Percentiles rank a stretch among this genome's conserved stretches.
Evolutionary conservation across 2,888 invertebrate species (phyloP).

Genomic region (Apamea crenata): DNA sequence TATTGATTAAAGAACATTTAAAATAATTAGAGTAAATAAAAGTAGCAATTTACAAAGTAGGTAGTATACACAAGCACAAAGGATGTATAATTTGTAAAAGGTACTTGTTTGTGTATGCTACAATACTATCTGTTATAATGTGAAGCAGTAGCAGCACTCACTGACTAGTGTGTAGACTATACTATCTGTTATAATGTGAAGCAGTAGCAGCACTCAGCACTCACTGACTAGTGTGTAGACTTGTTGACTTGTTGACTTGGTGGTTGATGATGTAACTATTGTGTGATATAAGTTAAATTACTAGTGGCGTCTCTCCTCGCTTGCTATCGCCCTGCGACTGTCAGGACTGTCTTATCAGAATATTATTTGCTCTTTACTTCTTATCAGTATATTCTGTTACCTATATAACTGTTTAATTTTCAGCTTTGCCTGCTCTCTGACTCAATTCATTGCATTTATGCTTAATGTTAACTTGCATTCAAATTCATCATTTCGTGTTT

Average conservation of each 20-base stretch:
- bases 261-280: slow-evolving; percentile 67
- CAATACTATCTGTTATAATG: slow-evolving; percentile 31
- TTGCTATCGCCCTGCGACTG: slow-evolving; percentile 68
- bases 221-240: slow-evolving; percentile 36
- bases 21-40: slow-evolving; percentile 45
- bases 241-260: slow-evolving; percentile 24
- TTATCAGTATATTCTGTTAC: slow-evolving; percentile 65
- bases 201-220: slow-evolving; percentile 47
- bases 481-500: slow-evolving; percentile 33
- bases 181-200: slow-evolving; percentile 35
- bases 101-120: slow-evolving; percentile 32
- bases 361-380: slow-evolving; percentile 69
- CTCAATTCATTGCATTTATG: slow-evolving; percentile 66
- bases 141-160: slow-evolving; percentile 45
- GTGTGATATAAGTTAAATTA: slow-evolving; percentile 59
- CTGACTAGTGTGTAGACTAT: slow-evolving; percentile 31
- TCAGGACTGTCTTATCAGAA: slow-evolving; percentile 72
- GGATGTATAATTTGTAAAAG: slow-evolving; percentile 52
- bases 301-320: slow-evolving; percentile 49
- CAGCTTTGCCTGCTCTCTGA: slow-evolving; percentile 63
- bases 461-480: slow-evolving; percentile 45
- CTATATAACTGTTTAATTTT: slow-evolving; percentile 54
- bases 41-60: slow-evolving; percentile 39
- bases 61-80: slow-evolving; percentile 43
- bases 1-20: slow-evolving; percentile 33